Base-by-base conservation (phyloP, 2,888 invertebrate genomes). In the Scaptomyza tumidula region DNA sequence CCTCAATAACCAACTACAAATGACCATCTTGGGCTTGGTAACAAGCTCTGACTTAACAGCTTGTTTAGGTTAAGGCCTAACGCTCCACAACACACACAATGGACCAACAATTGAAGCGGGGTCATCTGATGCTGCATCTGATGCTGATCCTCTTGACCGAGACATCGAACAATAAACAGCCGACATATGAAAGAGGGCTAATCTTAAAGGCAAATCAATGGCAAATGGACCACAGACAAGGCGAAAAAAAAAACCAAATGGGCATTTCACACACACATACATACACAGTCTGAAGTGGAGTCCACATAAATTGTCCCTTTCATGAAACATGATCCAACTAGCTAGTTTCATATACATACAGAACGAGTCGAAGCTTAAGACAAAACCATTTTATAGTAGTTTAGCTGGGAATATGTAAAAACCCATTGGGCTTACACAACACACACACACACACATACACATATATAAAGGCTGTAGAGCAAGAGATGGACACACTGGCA, bases 141-240 rank as follows among this genome's bases (percentile, higher is more conserved):
- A 43, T 44, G 44, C 24, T 57, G 52, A 74, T 71, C 80, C 64
- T 64, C 67, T 64, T 68, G 49, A 44, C 49, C 46, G 11, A 48
- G 52, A 33, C 61, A 49, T 13, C 55, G 55, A 69, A 70, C 75
- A 75, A 78, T 74, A 78, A 71, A 71, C 75, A 79, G 71, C 48
- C 83, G 65, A 62, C 75, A 83, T 68, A 70, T 59, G 77, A 75
- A 58, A 54, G 41, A 41, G 52, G 52, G 63, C 65, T 80, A 75
- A 86, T 88, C 84, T 86, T 78, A 65, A 80, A 86, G 74, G 63
- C 83, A 88, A 83, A 84, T 84, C 84, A 78, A 75, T 75, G 71
- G 68, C 72, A 78, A 82, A 87, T 80, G 86, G 86, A 80, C 78
- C 75, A 62, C 48, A 78, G 57, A 33, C 65, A 63, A 62, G 65